Base-by-base conservation (phyloP, 92 coral and sea anemone species). In the Epizoanthus fatuus region DNA sequence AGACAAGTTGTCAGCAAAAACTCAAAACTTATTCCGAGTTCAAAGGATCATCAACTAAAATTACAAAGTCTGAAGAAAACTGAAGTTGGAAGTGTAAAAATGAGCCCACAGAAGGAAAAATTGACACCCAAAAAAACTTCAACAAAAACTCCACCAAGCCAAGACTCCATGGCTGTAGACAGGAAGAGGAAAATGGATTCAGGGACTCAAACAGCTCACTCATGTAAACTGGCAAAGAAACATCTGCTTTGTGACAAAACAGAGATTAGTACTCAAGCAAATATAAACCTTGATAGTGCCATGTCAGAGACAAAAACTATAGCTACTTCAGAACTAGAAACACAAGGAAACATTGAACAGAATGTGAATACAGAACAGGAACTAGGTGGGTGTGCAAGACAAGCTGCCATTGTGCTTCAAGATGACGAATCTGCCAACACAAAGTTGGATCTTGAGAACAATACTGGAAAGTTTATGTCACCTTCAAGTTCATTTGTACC, bases 1-100 rank as follows among this genome's bases (percentile, higher is more conserved):
- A 37, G 79, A 44, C 86, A 70, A 64, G 81, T 81, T 90, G 96
- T 60, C 74, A 75, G 74, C 52, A 88, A 91, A 38, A 60, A 42
- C 25, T 40, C 82, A 39, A 49, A 58, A 77, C 77, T 64, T 84
- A 68, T 71, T 79, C 86, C 70, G 72, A 90, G 81, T 84, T 62
- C 63, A 55, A 58, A 40, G 20, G 15, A 75, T 22, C 39, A 76
- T 84, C 72, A 56, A 60, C 65, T 52, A 47, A 66, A 53, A 44
- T 84, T 63, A 67, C 70, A 76, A 65, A 63, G 83, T 35, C 69
- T 86, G 44, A 56, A 39, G 63, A 86, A 85, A 89, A 66, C 78
- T 72, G 83, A 79, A 85, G 71, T 89, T 68, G 75, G 42, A 53
- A 72, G 64, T 32, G 40, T 29, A 22, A 67, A 40, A 19, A 11